These are phyloP conservation scores for Metalampra italica DNA, from an alignment of 2,888 invertebrate species.

Conservation along the genomic window DNA sequence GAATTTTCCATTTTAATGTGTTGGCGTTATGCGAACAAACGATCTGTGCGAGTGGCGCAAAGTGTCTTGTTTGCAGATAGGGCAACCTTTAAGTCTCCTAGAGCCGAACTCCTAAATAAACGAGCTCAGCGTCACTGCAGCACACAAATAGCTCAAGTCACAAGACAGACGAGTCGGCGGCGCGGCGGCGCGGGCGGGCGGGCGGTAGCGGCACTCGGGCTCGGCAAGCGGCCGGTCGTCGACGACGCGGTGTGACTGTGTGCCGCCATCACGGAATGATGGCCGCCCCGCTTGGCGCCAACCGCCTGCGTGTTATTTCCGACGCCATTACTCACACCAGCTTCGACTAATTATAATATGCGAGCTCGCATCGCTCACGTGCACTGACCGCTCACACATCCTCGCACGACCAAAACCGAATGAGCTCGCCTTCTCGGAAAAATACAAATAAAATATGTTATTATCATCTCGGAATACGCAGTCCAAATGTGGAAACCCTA, in stretches of 20 bases:
- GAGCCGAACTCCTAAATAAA: slow-evolving; percentile 49
- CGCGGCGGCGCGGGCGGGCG: slow-evolving; percentile 30
- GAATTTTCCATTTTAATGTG: no score
- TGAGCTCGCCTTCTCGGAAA: slow-evolving; percentile 6
- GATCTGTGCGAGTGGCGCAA: no score
- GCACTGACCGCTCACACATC: slow-evolving; percentile 48
- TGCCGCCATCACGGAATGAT: slow-evolving; percentile 6
- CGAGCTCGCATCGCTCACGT: slow-evolving; percentile 54
- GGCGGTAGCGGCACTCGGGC: slow-evolving; percentile 38
- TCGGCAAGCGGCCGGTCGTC: slow-evolving; percentile 5
- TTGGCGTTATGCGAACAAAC: no score
- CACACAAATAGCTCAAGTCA: slow-evolving; percentile 59
- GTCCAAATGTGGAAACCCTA: no score
- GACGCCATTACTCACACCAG: slow-evolving; percentile 74
- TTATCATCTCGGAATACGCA: slow-evolving; percentile 19
- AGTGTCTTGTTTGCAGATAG: not conserved
- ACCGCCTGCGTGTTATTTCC: slow-evolving; percentile 70
- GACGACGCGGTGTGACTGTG: slow-evolving; percentile 13
- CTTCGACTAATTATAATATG: slow-evolving; percentile 75
- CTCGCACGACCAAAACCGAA: not conserved
- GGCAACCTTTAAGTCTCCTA: slow-evolving; percentile 16
- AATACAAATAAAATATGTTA: slow-evolving; percentile 7
- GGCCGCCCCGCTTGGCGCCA: slow-evolving; percentile 56
- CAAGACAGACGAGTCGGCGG: slow-evolving; percentile 69
- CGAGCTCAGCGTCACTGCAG: slow-evolving; percentile 42